Percentiles rank a stretch among this genome's conserved stretches.
phyloP scores from a whole-genome alignment of 2,113 vertebrate genomes.

The Catagonus wagneri region DNA sequence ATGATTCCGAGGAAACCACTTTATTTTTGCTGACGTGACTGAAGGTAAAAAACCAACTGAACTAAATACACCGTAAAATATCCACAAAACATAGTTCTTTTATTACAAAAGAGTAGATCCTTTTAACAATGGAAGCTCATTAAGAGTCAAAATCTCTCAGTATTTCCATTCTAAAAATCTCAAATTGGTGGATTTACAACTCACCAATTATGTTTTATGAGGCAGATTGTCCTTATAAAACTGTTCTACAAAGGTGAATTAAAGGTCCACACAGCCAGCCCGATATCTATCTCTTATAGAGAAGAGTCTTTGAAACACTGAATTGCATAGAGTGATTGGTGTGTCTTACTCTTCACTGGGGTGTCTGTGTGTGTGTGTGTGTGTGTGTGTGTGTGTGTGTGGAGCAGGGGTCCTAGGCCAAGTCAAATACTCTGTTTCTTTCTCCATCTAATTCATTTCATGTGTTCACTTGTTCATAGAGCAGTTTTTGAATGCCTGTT shows the following conservation, averaged over 20 bases:
- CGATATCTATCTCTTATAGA: neutral
- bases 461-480: neutral
- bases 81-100: constrained; percentile 74
- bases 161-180: constrained; percentile 65
- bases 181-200: constrained; percentile 69
- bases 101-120: constrained; percentile 61
- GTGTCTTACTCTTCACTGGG: neutral
- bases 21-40: constrained; percentile 48
- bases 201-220: constrained; percentile 53
- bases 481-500: neutral
- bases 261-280: neutral
- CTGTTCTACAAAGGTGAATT: constrained; percentile 50
- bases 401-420: neutral
- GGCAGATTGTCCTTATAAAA: constrained; percentile 42
- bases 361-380: neutral
- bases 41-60: constrained; percentile 23
- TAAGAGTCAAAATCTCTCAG: constrained; percentile 67
- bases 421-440: neutral
- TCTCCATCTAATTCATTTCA: neutral
- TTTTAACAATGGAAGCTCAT: constrained; percentile 50
- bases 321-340: neutral
- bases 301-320: neutral
- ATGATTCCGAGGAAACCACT: constrained; percentile 63
- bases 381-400: neutral
- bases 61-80: constrained; percentile 68